Conservation (phyloP, 2,797 vertebrate genomes). For the Leuciscus waleckii region DNA sequence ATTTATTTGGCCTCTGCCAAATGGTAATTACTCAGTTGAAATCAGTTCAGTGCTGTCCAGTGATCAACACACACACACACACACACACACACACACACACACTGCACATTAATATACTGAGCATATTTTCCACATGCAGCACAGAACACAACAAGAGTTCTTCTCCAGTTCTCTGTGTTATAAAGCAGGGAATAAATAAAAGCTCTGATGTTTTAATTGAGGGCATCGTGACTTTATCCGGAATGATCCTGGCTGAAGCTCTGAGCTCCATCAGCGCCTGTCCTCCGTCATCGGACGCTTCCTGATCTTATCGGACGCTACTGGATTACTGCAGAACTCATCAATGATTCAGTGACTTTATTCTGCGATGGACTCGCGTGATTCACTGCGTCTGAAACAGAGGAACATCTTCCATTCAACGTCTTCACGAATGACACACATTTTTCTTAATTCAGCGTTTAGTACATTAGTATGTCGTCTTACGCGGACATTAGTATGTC, state of each 20-base stretch:
- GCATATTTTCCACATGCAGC: neutral
- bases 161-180: neutral
- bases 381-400: neutral
- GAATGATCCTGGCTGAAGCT: neutral
- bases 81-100: neutral
- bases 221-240: neutral
- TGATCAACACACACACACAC: neutral
- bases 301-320: constrained; percentile 32
- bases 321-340: constrained; percentile 21
- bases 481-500: neutral
- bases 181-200: neutral
- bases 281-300: neutral
- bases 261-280: neutral
- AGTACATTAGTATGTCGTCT: neutral
- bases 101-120: neutral
- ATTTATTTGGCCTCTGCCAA: too few relatives aligned
- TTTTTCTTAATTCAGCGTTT: neutral
- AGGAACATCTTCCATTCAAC: neutral
- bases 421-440: too few relatives aligned
- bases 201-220: neutral
- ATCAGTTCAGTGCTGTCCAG: neutral
- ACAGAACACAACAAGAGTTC: neutral
- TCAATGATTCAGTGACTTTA: constrained; percentile 37
- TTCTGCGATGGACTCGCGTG: neutral
- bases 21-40: neutral